Evolutionary conservation across 2,888 invertebrate genomes (phyloP).

Genomic region (Brachyopa scutellaris): DNA sequence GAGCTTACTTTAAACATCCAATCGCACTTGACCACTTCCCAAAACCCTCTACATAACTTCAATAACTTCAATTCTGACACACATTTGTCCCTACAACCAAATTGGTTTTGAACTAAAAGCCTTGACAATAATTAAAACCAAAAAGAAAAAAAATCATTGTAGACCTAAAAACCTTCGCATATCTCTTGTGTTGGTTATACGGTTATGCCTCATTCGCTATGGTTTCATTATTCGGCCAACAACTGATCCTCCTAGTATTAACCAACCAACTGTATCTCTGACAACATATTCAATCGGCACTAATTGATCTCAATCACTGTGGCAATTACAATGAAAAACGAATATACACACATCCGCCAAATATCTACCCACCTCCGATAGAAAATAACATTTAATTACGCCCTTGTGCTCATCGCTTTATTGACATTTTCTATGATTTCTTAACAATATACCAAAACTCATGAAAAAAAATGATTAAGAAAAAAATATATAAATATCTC

Average conservation of each 20-base stretch:
- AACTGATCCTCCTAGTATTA: slow-evolving; percentile 9
- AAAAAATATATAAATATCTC: slow-evolving; percentile 1
- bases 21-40: too few species aligned
- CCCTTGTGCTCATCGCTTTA: slow-evolving; percentile 14
- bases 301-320: slow-evolving; percentile 27
- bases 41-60: too few species aligned
- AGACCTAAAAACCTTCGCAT: slow-evolving; percentile 14
- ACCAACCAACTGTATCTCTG: slow-evolving; percentile 18
- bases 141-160: neutral
- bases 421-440: slow-evolving; percentile 21
- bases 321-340: slow-evolving; percentile 3
- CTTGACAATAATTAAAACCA: slow-evolving; percentile 3
- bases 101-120: neutral
- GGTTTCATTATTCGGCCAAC: slow-evolving; percentile 12
- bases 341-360: neutral
- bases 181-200: neutral
- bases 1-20: too few species aligned
- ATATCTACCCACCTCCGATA: neutral
- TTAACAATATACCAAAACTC: neutral
- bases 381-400: slow-evolving; percentile 3
- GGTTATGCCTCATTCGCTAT: slow-evolving; percentile 21
- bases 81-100: neutral
- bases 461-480: neutral
- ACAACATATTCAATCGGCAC: slow-evolving; percentile 2
- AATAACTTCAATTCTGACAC: too few species aligned